These are phyloP conservation scores for Darevskia mixta DNA, from an alignment of 2,797 vertebrate species.

Conservation along the genomic window DNA sequence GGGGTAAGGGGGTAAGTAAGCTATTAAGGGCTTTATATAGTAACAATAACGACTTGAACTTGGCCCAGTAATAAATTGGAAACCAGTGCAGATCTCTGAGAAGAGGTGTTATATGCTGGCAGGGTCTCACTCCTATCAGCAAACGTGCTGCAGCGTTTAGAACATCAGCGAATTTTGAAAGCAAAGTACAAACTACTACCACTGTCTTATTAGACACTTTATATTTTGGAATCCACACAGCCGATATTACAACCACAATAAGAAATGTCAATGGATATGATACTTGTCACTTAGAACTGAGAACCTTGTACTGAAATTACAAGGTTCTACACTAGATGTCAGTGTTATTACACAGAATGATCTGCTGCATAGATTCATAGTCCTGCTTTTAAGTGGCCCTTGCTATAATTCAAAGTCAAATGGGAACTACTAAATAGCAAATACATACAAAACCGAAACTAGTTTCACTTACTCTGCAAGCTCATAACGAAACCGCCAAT, in stretches of 20 bases:
- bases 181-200: background rate
- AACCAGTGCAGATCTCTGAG: too few relatives aligned
- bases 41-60: too few relatives aligned
- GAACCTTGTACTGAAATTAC: background rate
- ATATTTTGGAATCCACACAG: background rate
- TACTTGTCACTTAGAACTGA: background rate
- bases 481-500: slow-evolving; percentile 82
- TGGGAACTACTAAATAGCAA: slow-evolving; percentile 7
- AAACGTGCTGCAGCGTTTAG: too few relatives aligned
- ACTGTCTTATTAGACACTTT: background rate
- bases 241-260: background rate
- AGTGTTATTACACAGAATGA: slow-evolving; percentile 34
- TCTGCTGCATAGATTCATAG: background rate
- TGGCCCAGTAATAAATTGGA: too few relatives aligned
- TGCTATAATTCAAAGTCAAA: background rate
- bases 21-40: too few relatives aligned
- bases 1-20: too few relatives aligned
- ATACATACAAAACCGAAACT: background rate
- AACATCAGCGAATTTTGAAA: background rate
- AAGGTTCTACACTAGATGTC: slow-evolving; percentile 66
- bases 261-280: accelerated
- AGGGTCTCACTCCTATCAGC: too few relatives aligned
- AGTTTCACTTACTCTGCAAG: slow-evolving; percentile 79
- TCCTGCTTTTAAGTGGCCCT: background rate
- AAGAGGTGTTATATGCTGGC: too few relatives aligned